Base-by-base conservation (phyloP, 1,140 invertebrate species). In the Ctenoplectra terminalis region DNA sequence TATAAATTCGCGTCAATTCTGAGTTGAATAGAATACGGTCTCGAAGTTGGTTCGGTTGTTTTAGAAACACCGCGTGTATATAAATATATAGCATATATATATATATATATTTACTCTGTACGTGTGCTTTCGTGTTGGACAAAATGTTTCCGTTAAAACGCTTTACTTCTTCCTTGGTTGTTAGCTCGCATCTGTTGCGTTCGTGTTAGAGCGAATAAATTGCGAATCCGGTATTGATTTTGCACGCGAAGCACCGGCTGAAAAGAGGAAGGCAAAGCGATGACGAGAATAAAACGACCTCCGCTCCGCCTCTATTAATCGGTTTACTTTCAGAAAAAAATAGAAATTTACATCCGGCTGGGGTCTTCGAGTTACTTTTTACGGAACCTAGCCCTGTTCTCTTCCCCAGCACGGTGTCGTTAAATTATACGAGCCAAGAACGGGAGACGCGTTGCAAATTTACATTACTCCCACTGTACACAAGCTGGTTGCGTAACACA, bases 181-280 rank as follows among this genome's bases (percentile, higher is more conserved):
- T 81, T 75, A 31, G 43, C 50, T 40, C 50, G 79, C 72, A 81
- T 75, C 60, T 74, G 79, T 81, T 81, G 71, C 79, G 56, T 63
- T 73, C 77, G 77, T 50, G 70, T 64, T 29, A 48, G 58, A 46
- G 37, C 58, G 79, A 81, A 81, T 81, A 81, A 81, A 81, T 81
- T 73, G 61, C 79, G 52, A 58, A 75, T 64, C 60, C 79, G 79
- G 71, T 81, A 81, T 81, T 81, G 79, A 81, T 81, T 75, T 81
- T 74, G 17, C 78, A 11, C 72, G 60, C 34, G 40, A 29, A 66
- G 29, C 71, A 4, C 37, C 29, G 50, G 11, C 29, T n/a, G 50
- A 48, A 48, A 61, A 72, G 60, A 48, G 43, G 63, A 73, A 64
- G 70, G 37, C 43, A 37, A 79, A 72, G 56, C 56, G 77, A 52